Evolutionary conservation across 2,888 invertebrate genomes (phyloP), one percentile per base, ranked within the genome.

Genomic region (Drosophila paramelanica): DNA sequence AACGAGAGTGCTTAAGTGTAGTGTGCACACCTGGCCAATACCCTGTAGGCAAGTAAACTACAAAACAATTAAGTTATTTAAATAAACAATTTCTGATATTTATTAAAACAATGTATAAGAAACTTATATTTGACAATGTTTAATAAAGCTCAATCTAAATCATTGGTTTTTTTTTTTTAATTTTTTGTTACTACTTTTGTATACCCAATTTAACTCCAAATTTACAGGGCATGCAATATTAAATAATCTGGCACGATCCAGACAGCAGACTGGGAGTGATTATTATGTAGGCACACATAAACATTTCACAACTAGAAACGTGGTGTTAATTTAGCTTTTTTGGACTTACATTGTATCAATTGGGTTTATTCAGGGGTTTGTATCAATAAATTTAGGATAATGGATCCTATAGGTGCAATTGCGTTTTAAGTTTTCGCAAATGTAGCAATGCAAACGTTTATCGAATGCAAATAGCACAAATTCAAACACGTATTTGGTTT

Each of bases 321-420:
- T 46, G 55, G 71, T 73, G 89, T 60, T 86, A 86, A 86, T 81
- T 85, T 65, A 45, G 43, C 62, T 68, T 72, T 83, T 80, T 86
- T 5, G 45, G 50, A 23, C 33, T 51, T 11, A 3, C 25, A 13
- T 64, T 31, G 10, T 10, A 14, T 8, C 13, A 25, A 23, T 33
- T 14, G 10, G 4, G 42, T 36, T 47, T 23, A 13, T 23, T 11
- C 23, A 51, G n/a, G 43, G 31, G 31, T 42, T 64, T 82, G 55
- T 68, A 60, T 60, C 69, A 77, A 85, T 65, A 71, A 13, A 20
- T 43, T 41, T 57, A 33, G 42, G 46, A 25, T 36, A 43, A 42
- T 67, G 27, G 42, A 33, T 46, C 7, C 46, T 33, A 42, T 31
- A 86, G 79, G 87, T 88, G 84, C 87, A 88, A 84, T 83, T 84